These are phyloP conservation scores for Aethes cnicana DNA, from an alignment of 2,888 invertebrate species.

Conservation along the genomic window DNA sequence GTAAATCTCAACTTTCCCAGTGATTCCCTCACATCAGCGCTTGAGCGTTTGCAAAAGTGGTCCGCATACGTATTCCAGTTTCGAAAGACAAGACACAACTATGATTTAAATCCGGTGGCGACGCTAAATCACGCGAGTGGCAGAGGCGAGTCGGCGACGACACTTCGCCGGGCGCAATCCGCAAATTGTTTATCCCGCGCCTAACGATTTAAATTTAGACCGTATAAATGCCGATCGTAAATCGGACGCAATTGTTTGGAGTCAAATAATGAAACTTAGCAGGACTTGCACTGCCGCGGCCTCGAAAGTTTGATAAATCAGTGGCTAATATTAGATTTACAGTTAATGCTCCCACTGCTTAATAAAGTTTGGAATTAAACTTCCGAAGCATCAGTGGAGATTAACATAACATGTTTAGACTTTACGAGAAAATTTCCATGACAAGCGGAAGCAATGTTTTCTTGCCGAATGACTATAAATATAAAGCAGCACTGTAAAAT, in stretches of 20 bases:
- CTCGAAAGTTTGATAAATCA: slow-evolving; percentile 68
- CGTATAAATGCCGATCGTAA: slow-evolving; percentile 76
- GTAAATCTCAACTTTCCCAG: slow-evolving; percentile 55
- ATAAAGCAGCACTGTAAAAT: slow-evolving; percentile 42
- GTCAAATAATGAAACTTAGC: slow-evolving; percentile 67
- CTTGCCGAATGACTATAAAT: slow-evolving; percentile 46
- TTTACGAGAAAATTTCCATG: slow-evolving; percentile 36
- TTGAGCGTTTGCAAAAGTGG: slow-evolving; percentile 57
- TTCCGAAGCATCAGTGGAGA: slow-evolving; percentile 25
- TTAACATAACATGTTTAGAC: slow-evolving; percentile 43
- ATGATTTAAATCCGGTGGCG: slow-evolving; percentile 71
- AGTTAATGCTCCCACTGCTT: slow-evolving; percentile 43
- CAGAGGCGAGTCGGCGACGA: slow-evolving; percentile 66
- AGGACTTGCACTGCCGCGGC: slow-evolving; percentile 44
- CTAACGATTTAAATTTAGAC: slow-evolving; percentile 80
- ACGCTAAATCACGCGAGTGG: slow-evolving; percentile 74
- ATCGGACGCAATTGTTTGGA: slow-evolving; percentile 78
- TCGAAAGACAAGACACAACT: slow-evolving; percentile 60
- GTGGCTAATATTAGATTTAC: slow-evolving; percentile 47
- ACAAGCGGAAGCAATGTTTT: slow-evolving; percentile 43
- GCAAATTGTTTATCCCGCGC: slow-evolving; percentile 78
- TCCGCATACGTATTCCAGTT: slow-evolving; percentile 63
- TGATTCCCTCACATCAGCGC: slow-evolving; percentile 51
- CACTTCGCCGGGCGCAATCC: slow-evolving; percentile 71
- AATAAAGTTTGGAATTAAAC: slow-evolving; percentile 39